Evolutionary conservation across 2,888 invertebrate genomes (phyloP).

Genomic region (Byasa hedistus): DNA sequence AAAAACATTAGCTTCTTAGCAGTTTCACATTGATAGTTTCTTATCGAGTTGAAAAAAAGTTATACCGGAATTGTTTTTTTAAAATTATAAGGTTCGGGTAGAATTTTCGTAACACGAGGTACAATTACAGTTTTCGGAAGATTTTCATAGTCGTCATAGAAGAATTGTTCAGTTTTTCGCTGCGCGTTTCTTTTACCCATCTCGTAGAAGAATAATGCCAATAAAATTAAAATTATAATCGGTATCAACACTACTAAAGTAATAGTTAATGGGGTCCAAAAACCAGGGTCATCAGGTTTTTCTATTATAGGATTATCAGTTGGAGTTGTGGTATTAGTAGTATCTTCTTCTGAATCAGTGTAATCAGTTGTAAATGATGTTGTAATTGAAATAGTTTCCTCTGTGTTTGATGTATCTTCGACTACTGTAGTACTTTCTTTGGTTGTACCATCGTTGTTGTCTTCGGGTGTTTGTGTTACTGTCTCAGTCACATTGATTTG

Average conservation of each 20-base stretch:
- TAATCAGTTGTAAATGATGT: conserved; percentile 2
- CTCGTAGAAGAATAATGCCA: conserved; percentile 20
- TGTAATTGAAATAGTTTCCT: conserved; percentile 2
- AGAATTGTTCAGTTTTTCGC: conserved; percentile 17
- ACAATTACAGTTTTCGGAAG: conserved; percentile 26
- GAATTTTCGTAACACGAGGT: conserved; percentile 28
- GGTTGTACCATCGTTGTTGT: neutral
- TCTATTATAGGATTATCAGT: conserved; percentile 8
- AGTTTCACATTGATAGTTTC: too few relatives aligned
- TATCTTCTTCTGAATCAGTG: neutral
- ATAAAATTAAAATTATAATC: conserved; percentile 18
- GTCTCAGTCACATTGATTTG: neutral
- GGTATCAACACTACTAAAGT: conserved; percentile 17
- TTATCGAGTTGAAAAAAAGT: neutral
- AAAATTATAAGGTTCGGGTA: conserved; percentile 29
- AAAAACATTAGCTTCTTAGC: too few relatives aligned
- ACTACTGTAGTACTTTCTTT: neutral
- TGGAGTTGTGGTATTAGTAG: neutral
- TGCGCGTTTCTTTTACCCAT: conserved; percentile 31
- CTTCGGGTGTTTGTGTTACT: conserved; percentile 1
- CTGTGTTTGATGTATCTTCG: neutral
- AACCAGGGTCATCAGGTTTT: conserved; percentile 6
- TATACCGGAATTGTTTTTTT: conserved; percentile 25
- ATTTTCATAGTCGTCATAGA: conserved; percentile 25
- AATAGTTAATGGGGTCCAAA: conserved; percentile 29